These are phyloP conservation scores for Drosophila arizonae DNA, from an alignment of 1,140 invertebrate species.

Conservation along the genomic window DNA sequence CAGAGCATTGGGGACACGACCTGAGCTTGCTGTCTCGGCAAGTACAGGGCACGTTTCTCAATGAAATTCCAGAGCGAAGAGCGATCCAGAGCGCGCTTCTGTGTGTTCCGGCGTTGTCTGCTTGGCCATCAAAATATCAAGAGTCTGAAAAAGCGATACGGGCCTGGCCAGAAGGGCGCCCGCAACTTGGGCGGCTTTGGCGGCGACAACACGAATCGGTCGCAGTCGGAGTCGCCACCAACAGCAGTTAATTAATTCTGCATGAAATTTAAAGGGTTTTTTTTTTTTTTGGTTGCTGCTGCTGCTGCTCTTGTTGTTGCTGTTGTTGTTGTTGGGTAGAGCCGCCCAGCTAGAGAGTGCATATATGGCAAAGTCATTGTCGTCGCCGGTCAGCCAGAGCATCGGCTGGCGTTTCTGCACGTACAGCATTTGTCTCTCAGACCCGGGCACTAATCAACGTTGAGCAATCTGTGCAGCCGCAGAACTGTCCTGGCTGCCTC, in stretches of 20 bases:
- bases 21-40: slow-evolving; percentile 53
- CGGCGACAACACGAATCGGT: slow-evolving; percentile 65
- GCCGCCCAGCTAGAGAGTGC: slow-evolving; percentile 38
- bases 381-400: slow-evolving; percentile 61
- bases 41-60: slow-evolving; percentile 78
- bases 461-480: slow-evolving; percentile 37
- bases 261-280: slow-evolving; percentile 76
- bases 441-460: slow-evolving; percentile 67
- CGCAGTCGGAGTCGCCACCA: slow-evolving; percentile 34
- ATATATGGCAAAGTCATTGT: slow-evolving; percentile 77
- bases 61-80: slow-evolving; percentile 78
- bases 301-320: background rate
- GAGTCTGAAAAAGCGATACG: slow-evolving; percentile 45
- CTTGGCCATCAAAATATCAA: slow-evolving; percentile 68
- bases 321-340: slow-evolving; percentile 7
- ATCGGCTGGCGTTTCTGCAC: slow-evolving; percentile 60
- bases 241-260: slow-evolving; percentile 81
- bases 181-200: slow-evolving; percentile 67
- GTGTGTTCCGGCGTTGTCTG: slow-evolving; percentile 80
- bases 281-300: background rate
- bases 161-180: slow-evolving; percentile 31
- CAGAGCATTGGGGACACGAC: slow-evolving; percentile 72
- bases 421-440: slow-evolving; percentile 35
- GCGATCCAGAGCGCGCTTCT: slow-evolving; percentile 61
- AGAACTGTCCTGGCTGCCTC: slow-evolving; percentile 31